These are phyloP conservation scores for Seladonia tumulorum DNA, from an alignment of 2,888 invertebrate species.

Conservation along the genomic window DNA sequence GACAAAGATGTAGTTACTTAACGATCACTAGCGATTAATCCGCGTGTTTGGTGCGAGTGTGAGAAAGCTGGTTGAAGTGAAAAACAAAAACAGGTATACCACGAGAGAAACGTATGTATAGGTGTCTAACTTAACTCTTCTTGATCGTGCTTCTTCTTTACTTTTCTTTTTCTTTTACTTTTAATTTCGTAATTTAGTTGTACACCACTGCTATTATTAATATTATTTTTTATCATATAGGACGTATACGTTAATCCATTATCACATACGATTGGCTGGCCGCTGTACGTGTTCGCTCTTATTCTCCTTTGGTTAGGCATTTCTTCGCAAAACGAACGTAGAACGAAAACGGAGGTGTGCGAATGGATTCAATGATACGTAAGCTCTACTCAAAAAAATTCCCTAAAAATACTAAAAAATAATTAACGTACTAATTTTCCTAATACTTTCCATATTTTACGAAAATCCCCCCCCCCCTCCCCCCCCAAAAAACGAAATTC, in stretches of 20 bases:
- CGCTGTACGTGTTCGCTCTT: conserved; percentile 19
- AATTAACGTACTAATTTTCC: background rate
- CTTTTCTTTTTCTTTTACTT: conserved; percentile 26
- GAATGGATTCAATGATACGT: conserved; percentile 7
- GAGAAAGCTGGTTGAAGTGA: conserved; percentile 17
- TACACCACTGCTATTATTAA: conserved; percentile 36
- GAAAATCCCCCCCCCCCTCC: too few species aligned
- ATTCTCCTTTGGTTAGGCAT: conserved; percentile 2
- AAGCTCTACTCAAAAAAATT: background rate
- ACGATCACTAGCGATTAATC: conserved; percentile 61
- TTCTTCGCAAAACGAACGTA: background rate
- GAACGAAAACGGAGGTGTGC: background rate
- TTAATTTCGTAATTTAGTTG: conserved; percentile 47
- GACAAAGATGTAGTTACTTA: conserved; percentile 72
- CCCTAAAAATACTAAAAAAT: background rate
- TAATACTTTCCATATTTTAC: background rate
- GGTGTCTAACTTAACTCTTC: conserved; percentile 32
- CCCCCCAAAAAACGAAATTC: background rate
- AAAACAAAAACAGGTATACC: conserved; percentile 20
- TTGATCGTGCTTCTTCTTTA: conserved; percentile 39
- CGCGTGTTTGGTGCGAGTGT: conserved; percentile 20
- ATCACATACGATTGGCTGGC: conserved; percentile 15
- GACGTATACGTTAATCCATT: conserved; percentile 30
- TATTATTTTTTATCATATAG: conserved; percentile 45
- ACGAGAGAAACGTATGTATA: conserved; percentile 5